These are phyloP conservation scores for Phenganax marumi DNA, from an alignment of 92 coral and sea anemone genomes.

Conservation along the genomic window DNA sequence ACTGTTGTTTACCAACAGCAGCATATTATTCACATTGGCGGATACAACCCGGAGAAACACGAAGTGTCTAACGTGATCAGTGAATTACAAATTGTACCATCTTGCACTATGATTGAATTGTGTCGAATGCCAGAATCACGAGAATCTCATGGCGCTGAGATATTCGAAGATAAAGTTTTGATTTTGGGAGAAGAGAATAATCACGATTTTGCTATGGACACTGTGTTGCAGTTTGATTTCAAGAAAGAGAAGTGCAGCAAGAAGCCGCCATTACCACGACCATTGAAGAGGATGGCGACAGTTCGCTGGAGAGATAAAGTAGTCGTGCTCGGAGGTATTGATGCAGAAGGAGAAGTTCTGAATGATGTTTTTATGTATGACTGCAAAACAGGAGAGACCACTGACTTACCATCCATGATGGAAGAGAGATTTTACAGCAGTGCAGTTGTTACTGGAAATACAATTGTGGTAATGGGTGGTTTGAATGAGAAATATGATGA, in stretches of 20 bases:
- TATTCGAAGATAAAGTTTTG: background rate
- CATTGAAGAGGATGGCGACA: background rate
- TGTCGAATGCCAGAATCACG: background rate
- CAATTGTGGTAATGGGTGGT: slow-evolving; percentile 10
- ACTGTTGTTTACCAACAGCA: background rate
- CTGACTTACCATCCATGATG: background rate
- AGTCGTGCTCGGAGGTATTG: background rate
- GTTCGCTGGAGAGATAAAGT: background rate
- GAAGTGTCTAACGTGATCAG: background rate
- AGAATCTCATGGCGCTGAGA: background rate
- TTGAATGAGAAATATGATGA: background rate
- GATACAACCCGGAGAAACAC: background rate
- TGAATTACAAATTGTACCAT: background rate
- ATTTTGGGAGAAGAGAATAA: background rate
- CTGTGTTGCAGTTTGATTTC: background rate
- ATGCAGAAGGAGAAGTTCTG: background rate
- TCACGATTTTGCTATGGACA: background rate
- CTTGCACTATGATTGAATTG: background rate
- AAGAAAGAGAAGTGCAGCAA: background rate
- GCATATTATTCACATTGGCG: background rate
- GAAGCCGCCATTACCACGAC: background rate
- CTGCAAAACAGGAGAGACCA: background rate
- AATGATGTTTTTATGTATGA: slow-evolving; percentile 15
- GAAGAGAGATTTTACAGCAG: background rate
- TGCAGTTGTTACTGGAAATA: background rate